A percentile compares a stretch with the other conserved stretches of the same genome.
phyloP scores from a whole-genome alignment of 2,797 vertebrate genomes.

The Phylloscopus collybita region DNA sequence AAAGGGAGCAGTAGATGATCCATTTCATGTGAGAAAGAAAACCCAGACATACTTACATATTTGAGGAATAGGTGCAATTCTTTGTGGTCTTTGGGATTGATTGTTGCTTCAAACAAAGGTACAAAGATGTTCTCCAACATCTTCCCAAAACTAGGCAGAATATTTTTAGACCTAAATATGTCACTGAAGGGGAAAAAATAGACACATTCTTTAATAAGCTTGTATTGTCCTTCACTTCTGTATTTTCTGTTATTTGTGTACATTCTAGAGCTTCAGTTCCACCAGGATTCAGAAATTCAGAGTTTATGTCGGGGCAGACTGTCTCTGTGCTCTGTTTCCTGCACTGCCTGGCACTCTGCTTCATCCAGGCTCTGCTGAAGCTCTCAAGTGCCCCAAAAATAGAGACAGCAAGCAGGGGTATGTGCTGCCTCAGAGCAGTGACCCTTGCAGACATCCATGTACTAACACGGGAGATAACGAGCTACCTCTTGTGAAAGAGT shows the following conservation, averaged over 20 bases:
- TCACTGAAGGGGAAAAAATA: slow-evolving; percentile 81
- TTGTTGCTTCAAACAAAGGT: slow-evolving; percentile 92
- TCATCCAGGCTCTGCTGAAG: not conserved
- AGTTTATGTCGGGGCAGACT: not conserved
- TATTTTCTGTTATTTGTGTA: not conserved
- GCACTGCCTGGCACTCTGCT: not conserved
- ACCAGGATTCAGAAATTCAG: not conserved
- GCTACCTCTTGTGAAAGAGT: not conserved
- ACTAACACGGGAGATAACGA: not conserved
- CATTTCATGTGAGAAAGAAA: not conserved
- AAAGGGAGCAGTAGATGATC: not conserved
- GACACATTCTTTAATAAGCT: not conserved
- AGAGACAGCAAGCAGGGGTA: not conserved
- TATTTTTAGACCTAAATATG: slow-evolving; percentile 92
- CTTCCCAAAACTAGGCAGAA: slow-evolving; percentile 89
- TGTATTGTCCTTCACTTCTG: not conserved
- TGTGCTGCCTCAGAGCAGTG: not conserved
- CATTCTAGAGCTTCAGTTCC: not conserved
- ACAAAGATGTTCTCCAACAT: slow-evolving; percentile 96
- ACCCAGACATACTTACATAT: slow-evolving; percentile 84
- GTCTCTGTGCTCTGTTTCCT: not conserved
- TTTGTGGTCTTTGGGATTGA: slow-evolving; percentile 91
- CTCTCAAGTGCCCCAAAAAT: not conserved
- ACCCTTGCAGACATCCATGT: not conserved
- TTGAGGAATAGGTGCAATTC: slow-evolving; percentile 90